phyloP scores from a whole-genome alignment of 2,113 vertebrate species.

The Cavia aperea region DNA sequence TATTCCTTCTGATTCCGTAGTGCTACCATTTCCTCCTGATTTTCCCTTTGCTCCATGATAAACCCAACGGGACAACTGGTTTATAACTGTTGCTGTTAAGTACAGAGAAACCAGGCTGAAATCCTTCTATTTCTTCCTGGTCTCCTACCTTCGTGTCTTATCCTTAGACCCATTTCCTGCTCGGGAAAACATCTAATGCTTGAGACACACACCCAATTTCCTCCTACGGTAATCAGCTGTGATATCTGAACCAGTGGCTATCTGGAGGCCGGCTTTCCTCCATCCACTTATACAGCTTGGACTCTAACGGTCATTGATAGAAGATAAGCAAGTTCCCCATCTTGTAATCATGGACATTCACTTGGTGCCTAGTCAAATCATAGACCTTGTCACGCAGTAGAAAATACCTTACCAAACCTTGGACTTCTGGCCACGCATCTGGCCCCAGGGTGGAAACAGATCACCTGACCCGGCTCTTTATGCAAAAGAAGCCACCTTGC shows the following conservation, averaged over 20 bases:
- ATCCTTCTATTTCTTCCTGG: not conserved
- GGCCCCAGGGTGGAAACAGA: not conserved
- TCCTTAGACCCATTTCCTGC: not conserved
- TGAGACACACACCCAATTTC: not conserved
- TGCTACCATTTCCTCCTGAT: not conserved
- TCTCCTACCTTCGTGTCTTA: not conserved
- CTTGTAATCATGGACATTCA: not conserved
- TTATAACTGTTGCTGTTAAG: not conserved
- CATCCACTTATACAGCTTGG: not conserved
- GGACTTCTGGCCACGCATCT: not conserved
- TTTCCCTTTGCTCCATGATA: not conserved
- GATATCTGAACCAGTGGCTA: not conserved
- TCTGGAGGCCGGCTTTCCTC: not conserved
- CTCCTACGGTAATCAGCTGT: not conserved
- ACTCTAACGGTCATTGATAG: not conserved
- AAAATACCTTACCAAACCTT: not conserved
- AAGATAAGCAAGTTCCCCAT: not conserved
- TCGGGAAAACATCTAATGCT: not conserved
- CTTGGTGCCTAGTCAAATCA: not conserved
- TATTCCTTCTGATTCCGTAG: not conserved
- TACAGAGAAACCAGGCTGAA: not conserved
- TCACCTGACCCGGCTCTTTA: not conserved
- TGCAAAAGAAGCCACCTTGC: not conserved
- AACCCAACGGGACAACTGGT: not conserved
- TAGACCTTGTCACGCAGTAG: not conserved